These are phyloP conservation scores for Trematocara macrostoma DNA, from an alignment of 2,113 vertebrate species.

Conservation along the genomic window DNA sequence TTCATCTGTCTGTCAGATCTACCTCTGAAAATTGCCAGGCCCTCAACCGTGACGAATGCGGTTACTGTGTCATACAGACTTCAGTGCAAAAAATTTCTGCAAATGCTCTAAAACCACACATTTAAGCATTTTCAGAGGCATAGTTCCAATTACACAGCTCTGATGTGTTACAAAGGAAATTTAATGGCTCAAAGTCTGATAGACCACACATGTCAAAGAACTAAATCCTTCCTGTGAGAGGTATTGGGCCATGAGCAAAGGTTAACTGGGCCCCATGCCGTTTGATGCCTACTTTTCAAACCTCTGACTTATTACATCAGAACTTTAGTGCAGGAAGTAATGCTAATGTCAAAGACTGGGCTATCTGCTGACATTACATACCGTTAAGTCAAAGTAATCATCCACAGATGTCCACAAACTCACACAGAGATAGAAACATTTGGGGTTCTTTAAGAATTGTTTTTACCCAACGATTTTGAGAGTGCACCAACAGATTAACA, in stretches of 20 bases:
- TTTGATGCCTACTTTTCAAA: not conserved
- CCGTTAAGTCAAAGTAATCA: constrained; percentile 6
- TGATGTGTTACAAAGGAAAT: not conserved
- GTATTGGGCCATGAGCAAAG: not conserved
- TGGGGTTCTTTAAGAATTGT: not conserved
- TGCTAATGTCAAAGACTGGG: constrained; percentile 4
- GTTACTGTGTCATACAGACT: not conserved
- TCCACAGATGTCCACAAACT: constrained; percentile 11
- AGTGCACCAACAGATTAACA: not conserved
- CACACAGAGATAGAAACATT: not conserved
- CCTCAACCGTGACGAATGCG: not conserved
- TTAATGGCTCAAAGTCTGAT: not conserved
- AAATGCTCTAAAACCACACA: not conserved
- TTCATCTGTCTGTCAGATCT: not conserved
- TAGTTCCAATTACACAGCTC: not conserved
- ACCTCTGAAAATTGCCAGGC: not conserved
- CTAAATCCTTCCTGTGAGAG: not conserved
- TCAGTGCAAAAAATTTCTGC: not conserved
- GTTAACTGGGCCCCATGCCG: not conserved
- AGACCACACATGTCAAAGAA: not conserved
- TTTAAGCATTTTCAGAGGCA: not conserved
- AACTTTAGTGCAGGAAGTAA: constrained; percentile 15
- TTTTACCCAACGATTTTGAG: not conserved
- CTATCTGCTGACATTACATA: not conserved
- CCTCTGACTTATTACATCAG: constrained; percentile 1